These are phyloP conservation scores for Glaucopsyche alexis DNA, from an alignment of 2,888 invertebrate species.

Conservation along the genomic window DNA sequence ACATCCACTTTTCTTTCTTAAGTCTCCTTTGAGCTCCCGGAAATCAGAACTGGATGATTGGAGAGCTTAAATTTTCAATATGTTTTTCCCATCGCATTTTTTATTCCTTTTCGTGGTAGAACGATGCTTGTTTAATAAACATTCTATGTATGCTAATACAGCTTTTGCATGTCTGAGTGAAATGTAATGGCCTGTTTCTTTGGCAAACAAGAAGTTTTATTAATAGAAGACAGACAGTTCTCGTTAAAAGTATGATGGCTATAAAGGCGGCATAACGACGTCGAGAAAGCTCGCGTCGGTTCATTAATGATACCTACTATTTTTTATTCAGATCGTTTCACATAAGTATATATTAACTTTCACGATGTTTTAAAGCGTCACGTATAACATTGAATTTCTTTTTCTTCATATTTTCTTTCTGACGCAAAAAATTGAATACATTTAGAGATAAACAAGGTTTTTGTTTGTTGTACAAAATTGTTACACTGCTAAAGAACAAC, in stretches of 20 bases:
- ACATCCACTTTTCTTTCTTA: neutral
- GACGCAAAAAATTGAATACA: neutral
- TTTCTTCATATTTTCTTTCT: neutral
- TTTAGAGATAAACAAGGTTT: neutral
- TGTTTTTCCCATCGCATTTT: no score
- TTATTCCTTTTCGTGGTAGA: no score
- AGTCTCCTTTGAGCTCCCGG: neutral
- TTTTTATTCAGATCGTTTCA: constrained; percentile 23
- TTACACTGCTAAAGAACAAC: no score
- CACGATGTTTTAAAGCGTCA: neutral
- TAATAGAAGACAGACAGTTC: constrained; percentile 22
- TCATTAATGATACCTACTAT: constrained; percentile 17
- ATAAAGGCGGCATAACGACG: constrained; percentile 18
- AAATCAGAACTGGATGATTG: neutral
- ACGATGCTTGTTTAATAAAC: neutral
- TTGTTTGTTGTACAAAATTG: neutral
- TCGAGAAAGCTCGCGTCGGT: constrained; percentile 3
- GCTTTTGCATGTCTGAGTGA: constrained; percentile 13
- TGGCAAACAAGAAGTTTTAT: constrained; percentile 19
- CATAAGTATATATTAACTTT: constrained; percentile 3
- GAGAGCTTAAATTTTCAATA: neutral
- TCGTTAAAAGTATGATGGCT: constrained; percentile 27
- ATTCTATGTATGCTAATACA: neutral
- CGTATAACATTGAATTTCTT: neutral
- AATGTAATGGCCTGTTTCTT: constrained; percentile 10